Conservation (phyloP, 2,113 vertebrate species). For the Notarius lentiginosus region DNA sequence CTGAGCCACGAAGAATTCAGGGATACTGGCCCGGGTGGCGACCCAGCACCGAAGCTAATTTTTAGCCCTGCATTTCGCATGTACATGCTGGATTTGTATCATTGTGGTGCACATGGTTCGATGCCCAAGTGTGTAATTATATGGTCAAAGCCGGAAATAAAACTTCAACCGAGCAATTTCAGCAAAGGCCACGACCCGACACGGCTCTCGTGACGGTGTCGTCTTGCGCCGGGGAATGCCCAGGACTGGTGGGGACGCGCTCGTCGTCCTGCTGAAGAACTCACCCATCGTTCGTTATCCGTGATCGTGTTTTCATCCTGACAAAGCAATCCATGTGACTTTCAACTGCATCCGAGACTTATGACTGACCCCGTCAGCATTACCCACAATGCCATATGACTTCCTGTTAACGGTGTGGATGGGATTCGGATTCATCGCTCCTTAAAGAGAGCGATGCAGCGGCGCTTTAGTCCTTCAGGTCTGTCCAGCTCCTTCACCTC, state of each 20-base stretch:
- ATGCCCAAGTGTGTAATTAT: not conserved
- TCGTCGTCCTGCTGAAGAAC: not conserved
- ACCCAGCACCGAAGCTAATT: too few relatives aligned
- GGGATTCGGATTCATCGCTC: too few relatives aligned
- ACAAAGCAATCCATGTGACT: not conserved
- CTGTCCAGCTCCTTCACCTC: not conserved
- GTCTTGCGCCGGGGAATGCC: not conserved
- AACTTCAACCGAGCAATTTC: not conserved
- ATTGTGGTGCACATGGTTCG: not conserved
- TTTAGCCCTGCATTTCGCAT: too few relatives aligned
- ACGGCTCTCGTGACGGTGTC: not conserved
- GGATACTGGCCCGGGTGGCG: too few relatives aligned
- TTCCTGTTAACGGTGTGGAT: not conserved
- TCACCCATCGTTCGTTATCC: not conserved
- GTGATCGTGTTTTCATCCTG: not conserved
- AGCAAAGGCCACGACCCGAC: not conserved
- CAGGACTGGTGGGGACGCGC: not conserved
- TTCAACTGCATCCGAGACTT: not conserved
- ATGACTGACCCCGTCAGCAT: too few relatives aligned
- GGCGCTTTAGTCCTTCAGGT: not conserved
- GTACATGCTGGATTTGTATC: not conserved
- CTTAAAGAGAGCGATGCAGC: not conserved
- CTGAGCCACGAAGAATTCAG: too few relatives aligned
- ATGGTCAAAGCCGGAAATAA: not conserved
- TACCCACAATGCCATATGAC: not conserved